Base-by-base conservation (phyloP, 2,888 invertebrate genomes). In the Papilio demoleus region DNA sequence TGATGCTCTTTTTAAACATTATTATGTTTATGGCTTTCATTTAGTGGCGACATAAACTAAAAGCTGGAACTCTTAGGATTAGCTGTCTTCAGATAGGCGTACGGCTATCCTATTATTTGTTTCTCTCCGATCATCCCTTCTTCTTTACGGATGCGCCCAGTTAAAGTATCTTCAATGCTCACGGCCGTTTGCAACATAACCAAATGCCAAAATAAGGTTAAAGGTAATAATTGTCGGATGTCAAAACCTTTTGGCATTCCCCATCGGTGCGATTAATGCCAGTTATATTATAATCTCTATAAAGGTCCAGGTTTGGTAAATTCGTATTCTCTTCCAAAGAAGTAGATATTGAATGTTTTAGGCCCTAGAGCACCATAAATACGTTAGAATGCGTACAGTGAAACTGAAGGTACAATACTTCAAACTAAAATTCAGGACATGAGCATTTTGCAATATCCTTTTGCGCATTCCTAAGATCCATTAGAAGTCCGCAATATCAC, bases 191-290 rank as follows among this genome's bases (percentile, higher is more conserved):
- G 84, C 90, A 88, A 91, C 88, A 91, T 80, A 82, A 72, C 75
- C 86, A 92, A 92, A 92, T 92, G 92, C 81, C 92, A 92, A 87
- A 92, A 90, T 90, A 92, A 92, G 90, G 90, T 92, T 81, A 92
- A 84, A 92, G 90, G 90, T 90, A 88, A 86, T 87, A 86, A 88
- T 88, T 87, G 86, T 84, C 81, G 75, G 78, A 77, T 79, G 79
- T 77, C 78, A 80, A 76, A 78, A 78, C 79, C 79, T 76, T 74
- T 77, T 79, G 80, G 81, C 83, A 82, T 82, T 82, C 81, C 81
- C 77, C 72, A 66, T 71, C 71, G 59, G 66, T 79, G 80, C 86
- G 85, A 88, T 88, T 89, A 88, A 90, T 88, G 86, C 86, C 86
- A 87, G 88, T 89, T 74, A 27, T 31, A 56, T 24, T 56, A 56